Evolutionary conservation across 2,797 vertebrate genomes (phyloP).

Genomic region (Tamandua tetradactyla): DNA sequence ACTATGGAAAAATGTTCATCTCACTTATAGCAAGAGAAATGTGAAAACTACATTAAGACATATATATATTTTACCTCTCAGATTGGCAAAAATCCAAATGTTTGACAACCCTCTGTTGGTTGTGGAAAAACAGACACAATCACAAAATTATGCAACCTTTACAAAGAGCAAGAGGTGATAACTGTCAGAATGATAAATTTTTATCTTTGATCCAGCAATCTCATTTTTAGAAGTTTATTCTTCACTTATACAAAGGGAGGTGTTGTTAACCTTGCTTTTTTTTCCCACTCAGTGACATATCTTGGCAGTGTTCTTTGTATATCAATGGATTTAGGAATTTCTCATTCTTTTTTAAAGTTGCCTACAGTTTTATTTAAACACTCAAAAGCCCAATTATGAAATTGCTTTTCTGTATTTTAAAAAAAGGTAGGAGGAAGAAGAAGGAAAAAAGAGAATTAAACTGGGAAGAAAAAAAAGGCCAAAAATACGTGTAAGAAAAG

Average conservation of each 20-base stretch:
- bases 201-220: background rate
- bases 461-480: background rate
- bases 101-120: background rate
- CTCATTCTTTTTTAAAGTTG: background rate
- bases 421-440: background rate
- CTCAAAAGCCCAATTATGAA: background rate
- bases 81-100: background rate
- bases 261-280: background rate
- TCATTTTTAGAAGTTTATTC: conserved; percentile 17
- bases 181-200: conserved; percentile 12
- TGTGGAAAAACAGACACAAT: background rate
- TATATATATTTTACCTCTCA: background rate
- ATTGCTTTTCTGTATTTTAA: conserved; percentile 14
- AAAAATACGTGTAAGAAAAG: background rate
- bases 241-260: background rate
- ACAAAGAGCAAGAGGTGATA: background rate
- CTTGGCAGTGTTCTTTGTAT: background rate
- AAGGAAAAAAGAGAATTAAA: background rate
- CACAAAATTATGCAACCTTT: background rate
- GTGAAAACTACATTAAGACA: background rate
- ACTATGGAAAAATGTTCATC: background rate
- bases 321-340: background rate
- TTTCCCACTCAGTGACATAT: background rate
- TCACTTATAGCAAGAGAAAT: background rate
- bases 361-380: background rate